These are phyloP conservation scores for Torymus tubicola DNA, from an alignment of 2,888 invertebrate species.

Conservation along the genomic window DNA sequence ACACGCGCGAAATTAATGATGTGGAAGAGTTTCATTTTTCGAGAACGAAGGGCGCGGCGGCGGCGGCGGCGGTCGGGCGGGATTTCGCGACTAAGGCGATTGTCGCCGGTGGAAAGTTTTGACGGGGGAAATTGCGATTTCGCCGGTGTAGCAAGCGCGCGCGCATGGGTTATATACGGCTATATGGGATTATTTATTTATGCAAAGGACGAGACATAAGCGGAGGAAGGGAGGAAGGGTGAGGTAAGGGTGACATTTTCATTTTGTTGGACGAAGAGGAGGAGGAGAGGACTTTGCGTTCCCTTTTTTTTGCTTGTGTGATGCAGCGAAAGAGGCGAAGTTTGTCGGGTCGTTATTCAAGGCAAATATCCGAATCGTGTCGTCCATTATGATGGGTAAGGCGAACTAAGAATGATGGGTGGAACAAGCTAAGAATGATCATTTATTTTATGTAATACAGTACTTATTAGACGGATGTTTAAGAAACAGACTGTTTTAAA, in stretches of 20 bases:
- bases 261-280: no score
- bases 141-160: neutral
- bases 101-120: constrained; percentile 7
- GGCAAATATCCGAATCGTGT: neutral
- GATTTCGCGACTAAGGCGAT: neutral
- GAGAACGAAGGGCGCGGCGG: neutral
- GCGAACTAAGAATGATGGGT: no score
- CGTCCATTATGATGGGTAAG: no score
- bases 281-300: no score
- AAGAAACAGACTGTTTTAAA: no score
- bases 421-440: no score
- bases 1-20: constrained; percentile 51
- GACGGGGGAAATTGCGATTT: constrained; percentile 38
- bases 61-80: neutral
- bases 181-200: constrained; percentile 29
- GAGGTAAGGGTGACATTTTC: no score
- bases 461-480: no score
- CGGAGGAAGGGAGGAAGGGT: no score
- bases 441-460: no score
- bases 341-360: neutral
- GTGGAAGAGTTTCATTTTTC: constrained; percentile 53
- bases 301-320: neutral
- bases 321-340: neutral
- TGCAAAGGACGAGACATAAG: constrained; percentile 13
- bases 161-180: no score